Evolutionary conservation across 2,797 vertebrate genomes (phyloP), one percentile per base, ranked within the genome.

Genomic region (Silurus aristotelis): DNA sequence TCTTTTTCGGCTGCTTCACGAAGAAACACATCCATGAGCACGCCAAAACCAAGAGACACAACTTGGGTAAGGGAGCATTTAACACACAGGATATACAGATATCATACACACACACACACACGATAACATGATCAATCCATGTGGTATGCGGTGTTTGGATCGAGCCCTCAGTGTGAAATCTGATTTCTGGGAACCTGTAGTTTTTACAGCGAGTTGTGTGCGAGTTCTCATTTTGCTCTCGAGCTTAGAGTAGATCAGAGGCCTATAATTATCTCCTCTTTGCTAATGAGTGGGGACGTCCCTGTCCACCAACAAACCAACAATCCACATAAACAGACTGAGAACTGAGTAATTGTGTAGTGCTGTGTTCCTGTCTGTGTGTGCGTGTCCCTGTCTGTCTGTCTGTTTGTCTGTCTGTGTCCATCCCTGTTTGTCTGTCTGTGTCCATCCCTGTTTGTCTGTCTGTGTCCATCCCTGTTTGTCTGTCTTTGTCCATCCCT

Each of bases 21-120:
- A 99, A 98, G 96, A 99, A 99, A 93, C 98, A 99, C 92, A 99
- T 99, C 92, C 98, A 99, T 61, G 98, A 99, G 82, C 98, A 99
- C 61, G 98, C 98, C 79, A 99, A 98, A 95, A 96, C 95, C 91
- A 99, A 99, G 90, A 95, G 98, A 93, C 98, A 99, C 94, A 98
- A 99, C 92, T 94, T 99, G 91, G 98, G 98, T 99, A 95, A 94
- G 96, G 46, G 9, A 46, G 31, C 8, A 71, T 10, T 72, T 31
- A 20, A 77, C 17, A 60, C 27, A 38, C 55, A 52, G 13, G 15
- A 55, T 25, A 52, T 73, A 3, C 48, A 55, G 48, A 56, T 0
- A n/a, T 9, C 75, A 63, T 8, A 43, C 5, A 6, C 19, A 46
- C 13, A 2, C 7, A 1, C 17, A 4, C 43, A 72, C 46, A 52